Base-by-base conservation (phyloP, 2,888 invertebrate genomes). In the Orthosia incerta region DNA sequence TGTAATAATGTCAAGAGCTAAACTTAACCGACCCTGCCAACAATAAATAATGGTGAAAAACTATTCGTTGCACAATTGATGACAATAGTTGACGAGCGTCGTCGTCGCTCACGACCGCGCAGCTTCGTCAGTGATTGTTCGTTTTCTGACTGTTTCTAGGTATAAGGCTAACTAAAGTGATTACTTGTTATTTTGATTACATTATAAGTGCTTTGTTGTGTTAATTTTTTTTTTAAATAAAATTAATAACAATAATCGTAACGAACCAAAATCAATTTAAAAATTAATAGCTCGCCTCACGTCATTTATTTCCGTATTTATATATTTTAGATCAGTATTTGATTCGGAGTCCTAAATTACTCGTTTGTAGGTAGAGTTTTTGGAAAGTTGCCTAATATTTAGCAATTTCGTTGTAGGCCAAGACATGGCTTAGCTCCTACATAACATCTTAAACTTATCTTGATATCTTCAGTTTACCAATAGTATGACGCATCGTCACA, bases 1-100 rank as follows among this genome's bases (percentile, higher is more conserved):
- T 89, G 89, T 84, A 91, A 92, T 91, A 81, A 91, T 91, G 91
- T 90, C 91, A 91, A 92, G 91, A 91, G 83, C 89, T 89, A 50
- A 67, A 66, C 45, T 82, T 75, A 82, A 81, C 78, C 74, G 76
- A 84, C 79, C 85, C 76, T 80, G 84, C 71, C 64, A 72, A 80
- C 74, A 83, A 81, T 82, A 60, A 60, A 77, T 71, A 69, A 68
- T 74, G 66, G 73, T 75, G 46, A 81, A 81, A 85, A 87, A 82
- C 20, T 68, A 71, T 74, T 74, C 56, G 61, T 87, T 79, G 68
- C 79, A 65, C 59, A 83, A 89, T 70, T 72, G 77, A 86, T 86
- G 84, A 86, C 84, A 86, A 87, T 86, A 51, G 79, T 59, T 48
- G 13, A 45, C 20, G 57, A 60, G 62, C 11, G 55, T 23, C 18